A percentile compares a stretch with the other conserved stretches of the same genome.
phyloP scores from a whole-genome alignment of 2,797 vertebrate genomes.

The Protonibea diacanthus region DNA sequence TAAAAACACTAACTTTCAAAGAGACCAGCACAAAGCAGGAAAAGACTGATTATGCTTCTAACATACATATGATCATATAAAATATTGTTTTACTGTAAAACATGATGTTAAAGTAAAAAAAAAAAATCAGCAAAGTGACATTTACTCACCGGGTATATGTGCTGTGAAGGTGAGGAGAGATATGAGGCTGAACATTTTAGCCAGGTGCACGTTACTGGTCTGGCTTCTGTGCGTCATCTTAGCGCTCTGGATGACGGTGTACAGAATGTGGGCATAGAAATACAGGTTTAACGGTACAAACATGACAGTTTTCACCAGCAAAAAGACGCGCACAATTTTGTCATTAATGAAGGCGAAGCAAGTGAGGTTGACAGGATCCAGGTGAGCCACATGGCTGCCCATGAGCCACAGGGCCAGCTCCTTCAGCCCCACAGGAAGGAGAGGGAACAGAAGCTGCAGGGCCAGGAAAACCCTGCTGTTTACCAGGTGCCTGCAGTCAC shows the following conservation, averaged over 20 bases:
- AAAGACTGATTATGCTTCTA: neutral
- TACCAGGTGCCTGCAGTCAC: slow-evolving; percentile 58
- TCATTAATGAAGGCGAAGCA: slow-evolving; percentile 79
- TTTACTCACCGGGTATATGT: slow-evolving; percentile 69
- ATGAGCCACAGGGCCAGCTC: slow-evolving; percentile 66
- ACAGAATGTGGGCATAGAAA: slow-evolving; percentile 74
- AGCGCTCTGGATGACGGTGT: slow-evolving; percentile 67
- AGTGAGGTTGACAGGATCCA: slow-evolving; percentile 67
- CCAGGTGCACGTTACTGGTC: slow-evolving; percentile 64
- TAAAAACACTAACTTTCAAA: neutral
- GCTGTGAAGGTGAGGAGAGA: slow-evolving; percentile 75
- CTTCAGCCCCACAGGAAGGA: slow-evolving; percentile 65
- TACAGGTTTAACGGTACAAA: slow-evolving; percentile 71
- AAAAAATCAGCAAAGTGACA: neutral
- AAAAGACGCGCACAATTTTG: slow-evolving; percentile 49
- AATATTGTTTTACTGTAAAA: neutral
- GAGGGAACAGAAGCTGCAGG: slow-evolving; percentile 73
- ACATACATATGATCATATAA: neutral
- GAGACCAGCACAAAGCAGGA: neutral
- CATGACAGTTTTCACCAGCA: slow-evolving; percentile 52
- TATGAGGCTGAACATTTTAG: slow-evolving; percentile 74
- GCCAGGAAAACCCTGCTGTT: slow-evolving; percentile 62
- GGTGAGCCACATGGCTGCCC: slow-evolving; percentile 50
- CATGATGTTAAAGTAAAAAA: neutral
- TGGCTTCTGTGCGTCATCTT: slow-evolving; percentile 75